Percentiles rank a stretch among this genome's conserved stretches.
These are phyloP conservation scores for Pentamera pediparva DNA, from an alignment of 53 echinoderm and acorn worm species.

Conservation along the genomic window DNA sequence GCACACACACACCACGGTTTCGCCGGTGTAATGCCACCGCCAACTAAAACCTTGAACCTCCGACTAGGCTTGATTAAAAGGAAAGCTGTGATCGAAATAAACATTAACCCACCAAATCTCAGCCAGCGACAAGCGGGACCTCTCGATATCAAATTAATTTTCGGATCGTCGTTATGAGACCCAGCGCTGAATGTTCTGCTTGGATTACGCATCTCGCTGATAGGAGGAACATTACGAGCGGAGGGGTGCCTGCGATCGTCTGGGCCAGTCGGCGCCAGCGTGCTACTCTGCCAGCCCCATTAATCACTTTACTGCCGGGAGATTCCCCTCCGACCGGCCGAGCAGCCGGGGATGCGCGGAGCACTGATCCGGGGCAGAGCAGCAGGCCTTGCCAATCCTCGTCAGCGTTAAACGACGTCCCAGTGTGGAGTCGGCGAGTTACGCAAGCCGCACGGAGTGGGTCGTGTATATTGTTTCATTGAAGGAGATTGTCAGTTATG, in stretches of 20 bases:
- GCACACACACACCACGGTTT: slow-evolving; percentile 9
- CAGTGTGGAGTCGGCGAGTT: neutral
- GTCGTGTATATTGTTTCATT: slow-evolving; percentile 33
- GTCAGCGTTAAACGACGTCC: slow-evolving; percentile 26
- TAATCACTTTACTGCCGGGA: slow-evolving; percentile 28
- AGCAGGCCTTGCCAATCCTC: slow-evolving; percentile 30
- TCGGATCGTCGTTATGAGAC: neutral
- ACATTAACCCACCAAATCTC: slow-evolving; percentile 35
- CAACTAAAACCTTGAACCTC: slow-evolving; percentile 30
- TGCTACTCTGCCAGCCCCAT: slow-evolving; percentile 26
- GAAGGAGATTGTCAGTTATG: slow-evolving; percentile 7
- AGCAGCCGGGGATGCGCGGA: slow-evolving; percentile 12
- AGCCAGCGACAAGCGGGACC: slow-evolving; percentile 27
- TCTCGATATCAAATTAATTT: slow-evolving; percentile 37
- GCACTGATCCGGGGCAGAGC: neutral
- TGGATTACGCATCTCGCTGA: slow-evolving; percentile 16
- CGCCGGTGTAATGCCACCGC: neutral
- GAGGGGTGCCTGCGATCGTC: slow-evolving; percentile 30
- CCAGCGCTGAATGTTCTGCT: slow-evolving; percentile 29
- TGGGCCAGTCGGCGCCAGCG: slow-evolving; percentile 33
- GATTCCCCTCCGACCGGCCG: slow-evolving; percentile 34
- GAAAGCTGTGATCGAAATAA: slow-evolving; percentile 25
- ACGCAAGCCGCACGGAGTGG: neutral
- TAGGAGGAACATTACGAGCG: slow-evolving; percentile 26
- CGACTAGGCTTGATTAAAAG: slow-evolving; percentile 25